Percentiles rank a stretch among this genome's conserved stretches.
phyloP scores from a whole-genome alignment of 2,797 vertebrate genomes.

The Rhabdophis nuchalis region DNA sequence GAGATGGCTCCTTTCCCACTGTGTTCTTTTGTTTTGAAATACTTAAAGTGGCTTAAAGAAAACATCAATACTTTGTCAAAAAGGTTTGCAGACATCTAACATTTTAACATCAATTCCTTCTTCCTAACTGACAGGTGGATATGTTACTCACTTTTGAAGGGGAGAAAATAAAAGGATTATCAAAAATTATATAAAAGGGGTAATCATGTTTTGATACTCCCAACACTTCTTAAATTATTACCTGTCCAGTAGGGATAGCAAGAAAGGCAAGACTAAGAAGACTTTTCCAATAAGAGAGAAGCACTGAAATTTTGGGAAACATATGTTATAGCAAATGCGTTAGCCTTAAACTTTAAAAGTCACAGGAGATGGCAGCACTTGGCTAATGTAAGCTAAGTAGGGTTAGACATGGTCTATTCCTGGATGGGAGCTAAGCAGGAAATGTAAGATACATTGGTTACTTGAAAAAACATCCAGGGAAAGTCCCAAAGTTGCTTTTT shows the following conservation, averaged over 20 bases:
- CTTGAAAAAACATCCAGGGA: not conserved
- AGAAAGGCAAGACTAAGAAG: not conserved
- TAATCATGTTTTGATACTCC: not conserved
- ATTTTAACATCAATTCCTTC: not conserved
- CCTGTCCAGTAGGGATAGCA: not conserved
- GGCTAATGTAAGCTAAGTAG: not conserved
- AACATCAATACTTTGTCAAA: not conserved
- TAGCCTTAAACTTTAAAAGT: not conserved
- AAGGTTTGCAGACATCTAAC: not conserved
- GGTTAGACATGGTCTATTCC: not conserved
- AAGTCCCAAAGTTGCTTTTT: too few species aligned
- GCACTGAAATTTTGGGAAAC: not conserved
- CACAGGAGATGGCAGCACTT: not conserved
- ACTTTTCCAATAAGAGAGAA: not conserved
- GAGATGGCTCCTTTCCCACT: slow-evolving; percentile 1
- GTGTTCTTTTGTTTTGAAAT: slow-evolving; percentile 19
- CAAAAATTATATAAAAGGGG: not conserved
- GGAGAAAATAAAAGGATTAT: not conserved
- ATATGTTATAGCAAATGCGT: not conserved
- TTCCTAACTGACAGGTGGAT: not conserved
- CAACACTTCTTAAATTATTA: not conserved
- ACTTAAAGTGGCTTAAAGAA: not conserved
- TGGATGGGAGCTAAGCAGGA: not conserved
- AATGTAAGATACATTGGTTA: not conserved
- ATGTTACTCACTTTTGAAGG: not conserved